phyloP scores from a whole-genome alignment of 2,888 invertebrate species.

The Scelioninae gen. 1 region DNA sequence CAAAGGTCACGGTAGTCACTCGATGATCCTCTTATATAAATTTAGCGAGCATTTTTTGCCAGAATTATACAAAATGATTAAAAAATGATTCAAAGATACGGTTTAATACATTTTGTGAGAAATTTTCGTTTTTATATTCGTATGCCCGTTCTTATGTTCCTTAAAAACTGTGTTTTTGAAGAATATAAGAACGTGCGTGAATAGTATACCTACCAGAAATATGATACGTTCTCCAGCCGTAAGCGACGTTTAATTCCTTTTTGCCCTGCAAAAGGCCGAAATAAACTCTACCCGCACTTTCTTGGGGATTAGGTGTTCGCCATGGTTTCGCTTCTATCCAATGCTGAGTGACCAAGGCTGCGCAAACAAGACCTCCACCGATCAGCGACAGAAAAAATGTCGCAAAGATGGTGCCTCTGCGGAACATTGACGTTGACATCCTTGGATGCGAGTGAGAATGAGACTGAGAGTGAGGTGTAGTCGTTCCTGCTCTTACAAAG shows the following conservation, averaged over 20 bases:
- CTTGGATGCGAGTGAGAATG: constrained; percentile 73
- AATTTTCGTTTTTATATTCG: no score
- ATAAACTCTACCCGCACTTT: constrained; percentile 90
- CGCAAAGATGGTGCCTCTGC: constrained; percentile 91
- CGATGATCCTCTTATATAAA: no score
- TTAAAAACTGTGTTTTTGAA: not conserved
- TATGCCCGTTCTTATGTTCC: no score
- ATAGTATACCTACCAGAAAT: constrained; percentile 87
- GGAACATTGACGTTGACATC: constrained; percentile 86
- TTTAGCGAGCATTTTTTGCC: no score
- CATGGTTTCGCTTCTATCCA: constrained; percentile 92
- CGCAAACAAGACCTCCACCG: constrained; percentile 91
- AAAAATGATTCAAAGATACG: no score
- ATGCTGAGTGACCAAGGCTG: constrained; percentile 92
- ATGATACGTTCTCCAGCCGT: constrained; percentile 91
- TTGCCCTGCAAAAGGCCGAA: constrained; percentile 95
- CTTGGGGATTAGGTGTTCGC: constrained; percentile 87
- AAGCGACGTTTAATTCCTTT: constrained; percentile 92
- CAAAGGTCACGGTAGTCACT: no score
- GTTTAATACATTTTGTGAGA: no score
- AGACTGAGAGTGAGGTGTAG: constrained; percentile 69
- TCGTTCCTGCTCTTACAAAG: constrained; percentile 71
- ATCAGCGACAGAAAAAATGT: constrained; percentile 92
- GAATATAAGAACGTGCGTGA: not conserved
- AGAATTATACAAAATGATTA: no score